Evolutionary conservation across 2,888 invertebrate genomes (phyloP), one percentile per base, ranked within the genome.

Genomic region (Yponomeuta evonymella): DNA sequence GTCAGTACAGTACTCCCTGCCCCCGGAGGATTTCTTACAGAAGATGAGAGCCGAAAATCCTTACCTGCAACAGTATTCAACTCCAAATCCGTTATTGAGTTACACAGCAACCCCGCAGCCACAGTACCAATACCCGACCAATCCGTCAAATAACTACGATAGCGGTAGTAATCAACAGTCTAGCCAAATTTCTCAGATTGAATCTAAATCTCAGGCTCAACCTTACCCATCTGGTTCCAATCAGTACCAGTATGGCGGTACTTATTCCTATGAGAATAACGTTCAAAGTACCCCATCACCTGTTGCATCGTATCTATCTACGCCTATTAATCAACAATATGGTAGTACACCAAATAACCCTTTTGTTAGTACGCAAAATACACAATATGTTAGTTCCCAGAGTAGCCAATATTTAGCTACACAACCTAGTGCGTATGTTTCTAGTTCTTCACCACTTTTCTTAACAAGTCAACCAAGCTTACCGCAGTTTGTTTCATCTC

Each of bases 21-120:
- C 93, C 73, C 92, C 93, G 11, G 92, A 92, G 72, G 89, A 90
- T 64, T 93, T 91, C 73, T 79, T 93, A 62, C 90, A 90, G 71
- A 87, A 91, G 74, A 82, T 92, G 79, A 86, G 87, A 74, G 85
- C 85, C 73, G 89, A 89, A 74, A 89, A 82, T 75, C 88, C 88
- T 75, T 90, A 84, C 75, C 82, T 86, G 67, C 87, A 86, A 75
- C 85, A 84, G 72, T 74, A 81, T 69, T 86, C 90, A 23, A 90
- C 91, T 10, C 88, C 84, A 75, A 75, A 86, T 62, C 84, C 90
- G 9, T 84, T 77, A 71, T 74, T 85, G 72, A 83, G 86, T 43
- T 91, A 91, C 73, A 88, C 91, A 70, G 89, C 85, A 0, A 92
- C 90, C 68, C 91, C 90, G 23, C 88, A 86, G 73, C 89, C 90